Percentiles rank a stretch among this genome's conserved stretches.
Conservation (phyloP, 2,888 invertebrate species). For the Saturnia japonica region DNA sequence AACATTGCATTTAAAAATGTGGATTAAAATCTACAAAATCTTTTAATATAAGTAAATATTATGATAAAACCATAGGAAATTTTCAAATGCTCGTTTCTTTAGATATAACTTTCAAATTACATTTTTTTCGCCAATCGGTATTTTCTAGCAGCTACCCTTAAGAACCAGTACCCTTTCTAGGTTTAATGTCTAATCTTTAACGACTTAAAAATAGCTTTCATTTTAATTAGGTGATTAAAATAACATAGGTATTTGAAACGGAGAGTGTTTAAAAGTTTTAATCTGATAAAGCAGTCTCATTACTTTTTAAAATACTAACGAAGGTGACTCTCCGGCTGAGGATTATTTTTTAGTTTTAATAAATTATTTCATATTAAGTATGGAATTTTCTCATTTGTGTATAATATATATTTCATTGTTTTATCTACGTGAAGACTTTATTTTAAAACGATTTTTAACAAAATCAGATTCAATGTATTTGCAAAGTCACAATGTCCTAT, state of each 20-base stretch:
- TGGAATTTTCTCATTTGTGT: neutral
- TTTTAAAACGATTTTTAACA: neutral
- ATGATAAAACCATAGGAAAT: neutral
- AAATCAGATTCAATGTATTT: neutral
- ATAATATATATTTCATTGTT: no score
- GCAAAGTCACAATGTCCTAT: neutral
- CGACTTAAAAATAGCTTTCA: neutral
- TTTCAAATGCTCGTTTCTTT: neutral
- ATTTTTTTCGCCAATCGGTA: neutral
- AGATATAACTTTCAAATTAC: neutral
- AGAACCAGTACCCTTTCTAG: neutral
- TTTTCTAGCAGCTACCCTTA: neutral
- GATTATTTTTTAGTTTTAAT: neutral
- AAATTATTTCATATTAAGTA: neutral
- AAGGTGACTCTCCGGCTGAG: neutral
- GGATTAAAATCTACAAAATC: neutral
- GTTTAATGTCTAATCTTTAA: neutral
- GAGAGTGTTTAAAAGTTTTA: neutral
- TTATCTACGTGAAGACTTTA: neutral
- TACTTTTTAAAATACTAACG: neutral
- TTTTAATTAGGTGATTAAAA: neutral
- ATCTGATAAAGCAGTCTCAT: neutral
- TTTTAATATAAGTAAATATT: neutral
- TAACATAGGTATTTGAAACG: neutral
- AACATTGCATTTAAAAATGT: neutral